Conservation (phyloP, 2,888 invertebrate species). For the Melinopterus prodromus region DNA sequence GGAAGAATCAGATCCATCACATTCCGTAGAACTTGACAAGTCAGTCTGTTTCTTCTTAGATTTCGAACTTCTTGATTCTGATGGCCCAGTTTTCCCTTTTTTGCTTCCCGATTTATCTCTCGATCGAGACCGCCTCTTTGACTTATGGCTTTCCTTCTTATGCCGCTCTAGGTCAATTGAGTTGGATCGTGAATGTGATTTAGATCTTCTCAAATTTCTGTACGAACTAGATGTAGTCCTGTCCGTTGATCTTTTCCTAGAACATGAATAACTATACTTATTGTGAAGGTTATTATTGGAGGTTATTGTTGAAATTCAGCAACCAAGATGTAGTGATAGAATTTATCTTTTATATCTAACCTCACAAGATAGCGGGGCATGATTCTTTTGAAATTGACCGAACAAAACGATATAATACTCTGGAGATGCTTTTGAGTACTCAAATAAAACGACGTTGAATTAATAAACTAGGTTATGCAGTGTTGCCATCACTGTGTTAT, state of each 20-base stretch:
- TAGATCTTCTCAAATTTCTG: not conserved
- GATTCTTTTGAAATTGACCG: too few species aligned
- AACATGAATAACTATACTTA: not conserved
- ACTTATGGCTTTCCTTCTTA: not conserved
- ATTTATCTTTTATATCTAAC: too few species aligned
- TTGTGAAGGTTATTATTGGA: too few species aligned
- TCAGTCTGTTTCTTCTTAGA: slow-evolving; percentile 17
- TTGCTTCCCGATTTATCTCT: not conserved
- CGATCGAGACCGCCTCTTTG: slow-evolving; percentile 13
- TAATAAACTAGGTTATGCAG: too few species aligned
- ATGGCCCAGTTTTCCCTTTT: slow-evolving; percentile 17
- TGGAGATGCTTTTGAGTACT: too few species aligned
- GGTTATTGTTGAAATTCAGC: too few species aligned
- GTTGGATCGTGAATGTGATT: slow-evolving; percentile 27
- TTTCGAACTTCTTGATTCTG: slow-evolving; percentile 16
- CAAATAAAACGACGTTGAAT: too few species aligned
- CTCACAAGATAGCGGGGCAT: too few species aligned
- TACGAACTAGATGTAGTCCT: not conserved
- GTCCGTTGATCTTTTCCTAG: not conserved
- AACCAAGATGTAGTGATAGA: too few species aligned
- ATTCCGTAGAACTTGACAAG: slow-evolving; percentile 20
- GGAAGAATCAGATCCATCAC: slow-evolving; percentile 31
- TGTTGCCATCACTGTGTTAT: too few species aligned
- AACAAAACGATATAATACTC: too few species aligned
- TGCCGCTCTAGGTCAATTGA: not conserved